Evolutionary conservation across 2,113 vertebrate species (phyloP).

Genomic region (Salvelinus namaycush): DNA sequence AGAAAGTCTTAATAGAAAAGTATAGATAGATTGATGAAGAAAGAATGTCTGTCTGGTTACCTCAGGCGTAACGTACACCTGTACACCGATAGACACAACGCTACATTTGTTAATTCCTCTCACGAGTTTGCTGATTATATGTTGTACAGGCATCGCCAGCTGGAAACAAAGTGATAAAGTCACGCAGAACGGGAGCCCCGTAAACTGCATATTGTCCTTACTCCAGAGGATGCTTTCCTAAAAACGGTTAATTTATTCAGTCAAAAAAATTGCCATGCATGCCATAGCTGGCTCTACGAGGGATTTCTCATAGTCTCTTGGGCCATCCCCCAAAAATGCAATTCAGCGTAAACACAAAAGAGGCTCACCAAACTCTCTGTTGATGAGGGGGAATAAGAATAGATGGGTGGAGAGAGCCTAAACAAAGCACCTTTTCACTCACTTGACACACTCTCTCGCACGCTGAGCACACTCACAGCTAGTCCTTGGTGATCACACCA

Average conservation of each 20-base stretch:
- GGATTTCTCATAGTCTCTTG: background rate
- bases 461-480: no score
- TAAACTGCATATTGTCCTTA: background rate
- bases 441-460: background rate
- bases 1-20: constrained; percentile 30
- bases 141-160: no score
- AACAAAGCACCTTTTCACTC: background rate
- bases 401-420: background rate
- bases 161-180: background rate
- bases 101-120: no score
- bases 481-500: no score
- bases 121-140: no score
- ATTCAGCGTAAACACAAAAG: background rate
- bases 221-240: background rate
- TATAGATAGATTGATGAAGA: constrained; percentile 45
- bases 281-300: no score
- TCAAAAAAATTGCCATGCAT: background rate
- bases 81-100: no score
- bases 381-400: background rate
- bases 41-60: background rate
- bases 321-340: background rate
- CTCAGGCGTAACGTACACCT: no score
- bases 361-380: background rate
- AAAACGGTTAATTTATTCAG: background rate
- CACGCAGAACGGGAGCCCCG: background rate